Base-by-base conservation (phyloP, 2,113 vertebrate genomes). In the Heterotilapia buettikoferi region DNA sequence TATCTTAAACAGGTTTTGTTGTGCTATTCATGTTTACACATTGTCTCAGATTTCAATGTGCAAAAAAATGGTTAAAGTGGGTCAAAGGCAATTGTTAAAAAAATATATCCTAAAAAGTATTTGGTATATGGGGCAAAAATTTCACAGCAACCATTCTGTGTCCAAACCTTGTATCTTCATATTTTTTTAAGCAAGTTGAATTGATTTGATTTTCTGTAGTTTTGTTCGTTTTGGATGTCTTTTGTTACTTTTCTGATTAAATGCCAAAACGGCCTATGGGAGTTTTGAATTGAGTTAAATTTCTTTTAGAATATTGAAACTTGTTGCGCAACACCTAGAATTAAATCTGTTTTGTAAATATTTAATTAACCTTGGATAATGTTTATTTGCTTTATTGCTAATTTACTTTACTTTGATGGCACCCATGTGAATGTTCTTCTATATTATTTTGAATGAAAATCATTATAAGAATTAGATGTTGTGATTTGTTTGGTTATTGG, bases 221-320 rank as follows among this genome's bases (percentile, higher is more conserved):
- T 54, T 54, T 56, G n/a, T 24, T 24, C 2, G 1, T 56, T 1
- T 56, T 54, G 53, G 3, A 6, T 52, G 1, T 21, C n/a, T 1
- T 2, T 13, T 54, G 53, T 54, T 54, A 54, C 3, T 54, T 31
- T 31, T 31, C 11, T 56, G 53, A 54, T 54, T 54, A 54, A 24
- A 12, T 54, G 53, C n/a, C 10, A 54, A 4, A 54, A 54, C 0
- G 2, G 53, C 53, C 53, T 54, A 24, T 12, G n/a, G 53, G 53
- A 24, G n/a, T 24, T 54, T 56, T 24, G 10, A 24, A 56, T 56
- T 4, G 21, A 0, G 0, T 24, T 24, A 56, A 13, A 56, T 56
- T 56, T 7, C 3, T 56, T 56, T 54, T 54, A 24, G 53, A 54
- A 54, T 54, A 54, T 24, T 54, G 1, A 54, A 54, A 54, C 0